A percentile compares a stretch with the other conserved stretches of the same genome.
phyloP scores from a whole-genome alignment of 2,888 invertebrate genomes.

The Aplocera efformata region DNA sequence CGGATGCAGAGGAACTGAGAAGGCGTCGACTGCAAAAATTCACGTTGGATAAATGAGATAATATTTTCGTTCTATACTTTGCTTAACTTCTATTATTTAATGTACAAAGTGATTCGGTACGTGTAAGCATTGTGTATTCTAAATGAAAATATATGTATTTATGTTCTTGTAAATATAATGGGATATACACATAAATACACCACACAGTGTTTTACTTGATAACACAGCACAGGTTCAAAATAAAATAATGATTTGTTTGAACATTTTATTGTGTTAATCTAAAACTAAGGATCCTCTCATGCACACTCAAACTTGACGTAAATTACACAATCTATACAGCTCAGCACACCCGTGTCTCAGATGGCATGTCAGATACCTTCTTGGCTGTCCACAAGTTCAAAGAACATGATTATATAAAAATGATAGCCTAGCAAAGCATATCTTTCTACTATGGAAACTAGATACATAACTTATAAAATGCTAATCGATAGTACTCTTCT shows the following conservation, averaged over 20 bases:
- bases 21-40: slow-evolving; percentile 89
- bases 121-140: slow-evolving; percentile 73
- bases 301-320: too few species aligned
- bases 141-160: slow-evolving; percentile 67
- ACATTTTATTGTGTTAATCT: slow-evolving; percentile 39
- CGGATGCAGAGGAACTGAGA: slow-evolving; percentile 85
- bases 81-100: slow-evolving; percentile 65
- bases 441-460: too few species aligned
- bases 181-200: slow-evolving; percentile 77
- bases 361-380: too few species aligned
- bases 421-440: too few species aligned
- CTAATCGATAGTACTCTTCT: too few species aligned
- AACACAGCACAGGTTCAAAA: slow-evolving; percentile 24
- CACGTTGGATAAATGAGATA: slow-evolving; percentile 67
- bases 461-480: too few species aligned
- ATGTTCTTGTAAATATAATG: slow-evolving; percentile 79
- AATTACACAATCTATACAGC: too few species aligned
- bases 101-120: slow-evolving; percentile 76
- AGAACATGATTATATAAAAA: too few species aligned
- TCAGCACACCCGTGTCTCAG: too few species aligned
- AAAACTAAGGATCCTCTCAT: slow-evolving; percentile 26
- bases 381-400: too few species aligned
- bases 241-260: slow-evolving; percentile 30
- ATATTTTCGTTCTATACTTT: slow-evolving; percentile 54
- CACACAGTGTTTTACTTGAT: slow-evolving; percentile 42